phyloP scores from a whole-genome alignment of 2,797 vertebrate genomes.

The Xerus rutilus region DNA sequence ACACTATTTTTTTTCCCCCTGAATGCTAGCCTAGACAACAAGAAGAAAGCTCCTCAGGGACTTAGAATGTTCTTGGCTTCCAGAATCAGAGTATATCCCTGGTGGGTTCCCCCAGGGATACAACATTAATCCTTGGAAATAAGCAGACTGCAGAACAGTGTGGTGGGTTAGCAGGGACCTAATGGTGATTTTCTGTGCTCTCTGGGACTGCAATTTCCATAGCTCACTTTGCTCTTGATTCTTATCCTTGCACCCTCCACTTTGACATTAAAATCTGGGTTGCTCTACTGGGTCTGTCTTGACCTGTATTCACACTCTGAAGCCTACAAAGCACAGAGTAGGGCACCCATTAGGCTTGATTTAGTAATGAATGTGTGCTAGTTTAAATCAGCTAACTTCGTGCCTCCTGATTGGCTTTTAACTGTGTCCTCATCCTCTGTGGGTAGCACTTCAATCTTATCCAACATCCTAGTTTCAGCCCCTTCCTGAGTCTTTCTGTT shows the following conservation, averaged over 20 bases:
- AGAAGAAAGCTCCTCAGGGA: not conserved
- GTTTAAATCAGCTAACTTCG: not conserved
- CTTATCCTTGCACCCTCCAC: not conserved
- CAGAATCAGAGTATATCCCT: not conserved
- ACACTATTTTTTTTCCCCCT: not conserved
- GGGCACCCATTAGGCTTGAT: not conserved
- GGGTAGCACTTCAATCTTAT: not conserved
- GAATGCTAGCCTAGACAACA: not conserved
- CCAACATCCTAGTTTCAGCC: not conserved
- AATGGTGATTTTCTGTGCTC: not conserved
- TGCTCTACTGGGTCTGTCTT: not conserved
- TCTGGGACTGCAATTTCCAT: not conserved
- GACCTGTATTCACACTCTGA: not conserved
- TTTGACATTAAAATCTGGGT: conserved; percentile 17
- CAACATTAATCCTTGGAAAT: not conserved
- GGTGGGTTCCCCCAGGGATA: not conserved
- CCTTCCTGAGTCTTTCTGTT: not conserved
- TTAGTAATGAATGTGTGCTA: not conserved
- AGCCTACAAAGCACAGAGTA: not conserved
- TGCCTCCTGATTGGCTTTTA: not conserved
- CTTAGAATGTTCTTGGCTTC: not conserved
- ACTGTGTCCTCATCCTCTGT: not conserved
- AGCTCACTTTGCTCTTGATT: not conserved
- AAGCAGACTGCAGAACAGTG: not conserved
- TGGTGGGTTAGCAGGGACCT: not conserved